A percentile compares a stretch with the other conserved stretches of the same genome.
Conservation (phyloP, 2,888 invertebrate species). For the Lithosia quadra region DNA sequence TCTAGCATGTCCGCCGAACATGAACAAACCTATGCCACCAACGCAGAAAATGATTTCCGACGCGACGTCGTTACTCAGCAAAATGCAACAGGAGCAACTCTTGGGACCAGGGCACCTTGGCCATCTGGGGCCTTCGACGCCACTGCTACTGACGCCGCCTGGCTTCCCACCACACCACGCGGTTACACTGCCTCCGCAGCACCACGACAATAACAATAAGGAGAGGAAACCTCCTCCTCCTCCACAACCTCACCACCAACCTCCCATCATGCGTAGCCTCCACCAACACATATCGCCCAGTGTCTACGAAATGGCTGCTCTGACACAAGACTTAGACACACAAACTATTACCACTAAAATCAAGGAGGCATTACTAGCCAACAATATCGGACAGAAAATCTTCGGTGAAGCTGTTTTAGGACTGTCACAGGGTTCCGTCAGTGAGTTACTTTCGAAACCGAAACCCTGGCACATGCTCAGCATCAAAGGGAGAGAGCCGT, state of each 20-base stretch:
- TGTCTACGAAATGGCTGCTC: conserved; percentile 98
- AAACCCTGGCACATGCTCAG: conserved; percentile 99
- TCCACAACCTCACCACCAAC: conserved; percentile 88
- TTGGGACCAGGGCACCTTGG: conserved; percentile 86
- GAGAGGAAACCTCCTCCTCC: conserved; percentile 87
- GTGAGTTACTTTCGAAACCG: conserved; percentile 98
- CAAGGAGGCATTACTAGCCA: conserved; percentile 97
- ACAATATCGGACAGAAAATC: conserved; percentile 99
- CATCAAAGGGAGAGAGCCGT: conserved; percentile 98
- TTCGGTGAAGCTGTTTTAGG: conserved; percentile 99
- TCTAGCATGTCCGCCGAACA: conserved; percentile 88
- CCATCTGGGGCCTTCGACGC: conserved; percentile 85
- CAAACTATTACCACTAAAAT: conserved; percentile 98
- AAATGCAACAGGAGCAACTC: conserved; percentile 90
- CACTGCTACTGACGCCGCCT: conserved; percentile 91
- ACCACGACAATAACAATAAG: conserved; percentile 87
- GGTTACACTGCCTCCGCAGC: conserved; percentile 89
- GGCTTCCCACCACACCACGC: conserved; percentile 92
- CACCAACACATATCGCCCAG: conserved; percentile 97
- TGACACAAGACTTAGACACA: conserved; percentile 98
- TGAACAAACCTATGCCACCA: conserved; percentile 92
- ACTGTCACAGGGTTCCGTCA: conserved; percentile 98
- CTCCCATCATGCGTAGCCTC: conserved; percentile 90
- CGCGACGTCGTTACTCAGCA: conserved; percentile 88
- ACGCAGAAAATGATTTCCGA: conserved; percentile 93